These are phyloP conservation scores for Mus caroli DNA, from an alignment of 2,797 vertebrate species.

Conservation along the genomic window DNA sequence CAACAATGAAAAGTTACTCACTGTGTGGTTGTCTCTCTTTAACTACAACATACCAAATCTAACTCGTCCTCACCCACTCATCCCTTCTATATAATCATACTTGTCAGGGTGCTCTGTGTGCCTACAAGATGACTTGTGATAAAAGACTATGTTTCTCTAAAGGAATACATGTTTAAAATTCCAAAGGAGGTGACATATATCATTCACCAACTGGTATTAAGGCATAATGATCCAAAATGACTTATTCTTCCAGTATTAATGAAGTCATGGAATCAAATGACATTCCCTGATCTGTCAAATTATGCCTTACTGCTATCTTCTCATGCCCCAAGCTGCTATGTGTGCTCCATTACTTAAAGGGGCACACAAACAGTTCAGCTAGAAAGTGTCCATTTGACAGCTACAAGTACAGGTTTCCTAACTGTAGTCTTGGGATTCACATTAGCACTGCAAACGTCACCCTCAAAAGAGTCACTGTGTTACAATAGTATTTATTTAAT, in stretches of 20 bases:
- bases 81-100: neutral
- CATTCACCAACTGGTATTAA: conserved; percentile 7
- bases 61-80: neutral
- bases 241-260: conserved; percentile 1
- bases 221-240: conserved; percentile 18
- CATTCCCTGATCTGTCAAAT: neutral
- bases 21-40: neutral
- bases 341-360: neutral
- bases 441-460: neutral
- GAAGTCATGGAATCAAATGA: neutral
- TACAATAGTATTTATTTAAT: neutral
- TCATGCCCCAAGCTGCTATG: neutral
- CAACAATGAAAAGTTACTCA: neutral
- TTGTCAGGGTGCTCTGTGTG: neutral
- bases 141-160: conserved; percentile 36
- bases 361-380: neutral
- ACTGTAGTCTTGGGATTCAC: neutral
- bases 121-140: neutral
- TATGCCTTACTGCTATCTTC: neutral
- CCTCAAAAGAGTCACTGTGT: neutral
- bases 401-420: neutral
- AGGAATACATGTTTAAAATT: conserved; percentile 48
- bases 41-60: neutral
- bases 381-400: neutral
- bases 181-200: neutral